Evolutionary conservation across 2,888 invertebrate genomes (phyloP).

Genomic region (Thumatha senex): DNA sequence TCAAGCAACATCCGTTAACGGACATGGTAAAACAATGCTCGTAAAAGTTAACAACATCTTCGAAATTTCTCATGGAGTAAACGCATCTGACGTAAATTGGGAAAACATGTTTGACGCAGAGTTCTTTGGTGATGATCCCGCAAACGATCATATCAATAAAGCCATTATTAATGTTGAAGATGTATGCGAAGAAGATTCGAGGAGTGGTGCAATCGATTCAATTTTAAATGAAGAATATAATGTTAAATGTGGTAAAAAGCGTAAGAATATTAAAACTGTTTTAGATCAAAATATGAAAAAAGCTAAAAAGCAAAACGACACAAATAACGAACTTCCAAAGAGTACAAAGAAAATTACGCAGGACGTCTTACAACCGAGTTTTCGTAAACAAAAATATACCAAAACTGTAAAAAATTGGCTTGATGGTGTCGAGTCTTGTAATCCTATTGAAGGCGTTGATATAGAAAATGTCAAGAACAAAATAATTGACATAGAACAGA

Average conservation of each 20-base stretch:
- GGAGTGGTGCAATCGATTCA: neutral
- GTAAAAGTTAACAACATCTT: neutral
- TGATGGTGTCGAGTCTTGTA: slow-evolving; percentile 38
- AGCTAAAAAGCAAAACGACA: neutral
- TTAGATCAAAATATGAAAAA: slow-evolving; percentile 10
- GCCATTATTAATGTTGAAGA: slow-evolving; percentile 1
- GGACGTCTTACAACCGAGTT: slow-evolving; percentile 18
- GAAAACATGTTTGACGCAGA: slow-evolving; percentile 63
- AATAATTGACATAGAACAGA: neutral
- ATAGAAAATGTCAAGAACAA: slow-evolving; percentile 3
- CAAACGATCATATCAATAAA: neutral
- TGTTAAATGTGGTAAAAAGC: slow-evolving; percentile 6
- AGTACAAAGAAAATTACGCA: neutral
- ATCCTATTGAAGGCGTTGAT: slow-evolving; percentile 20
- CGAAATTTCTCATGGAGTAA: neutral
- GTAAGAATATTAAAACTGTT: slow-evolving; percentile 5
- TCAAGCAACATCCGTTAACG: slow-evolving; percentile 3
- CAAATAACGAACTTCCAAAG: neutral
- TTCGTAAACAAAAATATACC: slow-evolving; percentile 57
- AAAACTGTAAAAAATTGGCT: slow-evolving; percentile 67
- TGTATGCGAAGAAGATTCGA: neutral
- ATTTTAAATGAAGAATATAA: neutral
- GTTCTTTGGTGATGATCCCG: slow-evolving; percentile 37
- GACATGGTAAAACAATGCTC: neutral
- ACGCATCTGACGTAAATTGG: slow-evolving; percentile 45